Evolutionary conservation across 2,888 invertebrate genomes (phyloP), one percentile per base, ranked within the genome.

Genomic region (Glyphotaelius pellucidus): DNA sequence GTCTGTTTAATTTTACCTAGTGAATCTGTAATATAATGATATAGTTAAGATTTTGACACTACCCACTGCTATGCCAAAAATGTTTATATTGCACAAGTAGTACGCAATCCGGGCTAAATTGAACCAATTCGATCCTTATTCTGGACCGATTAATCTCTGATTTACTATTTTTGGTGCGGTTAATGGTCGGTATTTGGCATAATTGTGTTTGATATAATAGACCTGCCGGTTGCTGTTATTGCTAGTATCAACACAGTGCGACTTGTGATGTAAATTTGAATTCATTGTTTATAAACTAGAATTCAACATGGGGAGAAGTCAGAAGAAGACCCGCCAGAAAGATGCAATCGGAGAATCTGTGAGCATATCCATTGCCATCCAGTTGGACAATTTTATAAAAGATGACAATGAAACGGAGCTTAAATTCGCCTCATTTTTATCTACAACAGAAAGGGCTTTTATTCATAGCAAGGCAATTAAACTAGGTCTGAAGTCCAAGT

Each of bases 381-480:
- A 96, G 93, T 93, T 96, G 93, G 96, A 96, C 94, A 96, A 95
- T 94, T 96, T 96, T 94, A 93, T 96, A 12, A 94, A 94, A 92
- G 96, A 96, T 94, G 96, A 96, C 93, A 95, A 95, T 94, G 96
- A 96, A 93, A 96, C 95, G 0, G 96, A 96, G 93, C 94, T 96
- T 15, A 95, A 96, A 94, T 98, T 98, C 94, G 98, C 98, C 5
- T 97, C 97, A 4, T 98, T 97, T 84, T 95, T 98, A 92, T 97
- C 97, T 19, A 97, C 98, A 15, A 97, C 97, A 93, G 98, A 98
- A 95, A 96, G 98, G 93, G 98, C 98, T 19, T 98, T 98, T 94
- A 97, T 98, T 93, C 98, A 98, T 94, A 96, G 97, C 93, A 96
- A 97, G 47, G 97, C 97, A 83, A 96, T 96, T 87, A 96, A 96